Evolutionary conservation across 2,113 vertebrate species (phyloP).

Genomic region (Atrichornis clamosus): DNA sequence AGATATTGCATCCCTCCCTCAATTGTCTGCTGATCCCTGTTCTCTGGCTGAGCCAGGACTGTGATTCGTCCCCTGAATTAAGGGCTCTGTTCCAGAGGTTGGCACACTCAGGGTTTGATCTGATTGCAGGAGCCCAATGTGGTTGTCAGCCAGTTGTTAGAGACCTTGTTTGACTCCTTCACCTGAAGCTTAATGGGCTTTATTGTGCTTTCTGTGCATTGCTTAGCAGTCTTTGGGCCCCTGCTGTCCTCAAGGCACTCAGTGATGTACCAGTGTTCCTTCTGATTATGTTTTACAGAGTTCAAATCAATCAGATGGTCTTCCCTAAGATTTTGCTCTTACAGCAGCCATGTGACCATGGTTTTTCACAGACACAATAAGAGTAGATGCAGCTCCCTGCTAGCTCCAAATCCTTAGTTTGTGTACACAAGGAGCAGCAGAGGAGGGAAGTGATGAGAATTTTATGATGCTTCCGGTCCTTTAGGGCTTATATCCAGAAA

Average conservation of each 20-base stretch:
- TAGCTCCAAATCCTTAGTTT: neutral
- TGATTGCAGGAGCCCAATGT: neutral
- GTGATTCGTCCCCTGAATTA: neutral
- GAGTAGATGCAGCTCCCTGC: neutral
- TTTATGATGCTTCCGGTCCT: neutral
- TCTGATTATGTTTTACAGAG: constrained; percentile 33
- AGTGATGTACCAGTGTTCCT: neutral
- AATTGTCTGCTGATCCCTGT: neutral
- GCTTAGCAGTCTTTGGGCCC: neutral
- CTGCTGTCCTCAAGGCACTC: neutral
- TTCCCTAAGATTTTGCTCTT: neutral
- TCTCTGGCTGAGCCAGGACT: neutral
- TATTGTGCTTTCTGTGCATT: neutral
- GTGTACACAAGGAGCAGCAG: neutral
- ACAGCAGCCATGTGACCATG: neutral
- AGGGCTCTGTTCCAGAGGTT: neutral
- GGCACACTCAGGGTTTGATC: neutral
- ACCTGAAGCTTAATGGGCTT: constrained; percentile 35
- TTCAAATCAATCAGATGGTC: constrained; percentile 2
- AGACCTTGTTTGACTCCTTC: constrained; percentile 37
- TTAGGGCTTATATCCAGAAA: neutral
- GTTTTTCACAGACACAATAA: neutral
- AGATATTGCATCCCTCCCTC: neutral
- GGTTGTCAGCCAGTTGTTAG: constrained; percentile 11
- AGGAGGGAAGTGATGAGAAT: neutral